Percentiles rank a stretch among this genome's conserved stretches.
These are phyloP conservation scores for Brachionus paranguensis DNA, from an alignment of 1,140 invertebrate species.

Conservation along the genomic window DNA sequence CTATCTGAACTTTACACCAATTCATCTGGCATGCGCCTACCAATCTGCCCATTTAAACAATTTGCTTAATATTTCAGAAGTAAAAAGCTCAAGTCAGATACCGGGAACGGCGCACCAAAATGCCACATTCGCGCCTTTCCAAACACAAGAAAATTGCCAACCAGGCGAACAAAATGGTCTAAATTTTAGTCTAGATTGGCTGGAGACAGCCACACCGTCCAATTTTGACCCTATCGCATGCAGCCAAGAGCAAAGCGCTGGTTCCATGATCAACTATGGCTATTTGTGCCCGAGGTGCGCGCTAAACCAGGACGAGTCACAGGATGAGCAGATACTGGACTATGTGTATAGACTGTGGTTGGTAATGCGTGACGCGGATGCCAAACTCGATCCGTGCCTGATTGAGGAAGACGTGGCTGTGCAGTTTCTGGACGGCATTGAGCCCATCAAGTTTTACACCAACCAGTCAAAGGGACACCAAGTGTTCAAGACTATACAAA, in stretches of 20 bases:
- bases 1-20: conserved; percentile 6
- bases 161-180: neutral
- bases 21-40: neutral
- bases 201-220: neutral
- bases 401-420: neutral
- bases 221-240: neutral
- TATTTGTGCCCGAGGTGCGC: neutral
- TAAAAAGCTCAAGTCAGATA: neutral
- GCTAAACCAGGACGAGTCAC: neutral
- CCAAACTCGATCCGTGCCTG: neutral
- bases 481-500: neutral
- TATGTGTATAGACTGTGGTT: conserved; percentile 15
- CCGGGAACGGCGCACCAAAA: neutral
- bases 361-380: neutral
- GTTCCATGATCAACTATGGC: neutral
- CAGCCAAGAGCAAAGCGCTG: neutral
- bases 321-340: neutral
- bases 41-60: neutral
- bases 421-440: conserved; percentile 2
- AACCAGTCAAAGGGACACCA: neutral
- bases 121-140: neutral
- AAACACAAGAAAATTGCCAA: neutral
- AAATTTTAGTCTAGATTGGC: conserved; percentile 18
- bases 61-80: neutral
- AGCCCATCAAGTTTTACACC: neutral